Evolutionary conservation across 2,797 vertebrate species (phyloP).

Genomic region (Lutra lutra): DNA sequence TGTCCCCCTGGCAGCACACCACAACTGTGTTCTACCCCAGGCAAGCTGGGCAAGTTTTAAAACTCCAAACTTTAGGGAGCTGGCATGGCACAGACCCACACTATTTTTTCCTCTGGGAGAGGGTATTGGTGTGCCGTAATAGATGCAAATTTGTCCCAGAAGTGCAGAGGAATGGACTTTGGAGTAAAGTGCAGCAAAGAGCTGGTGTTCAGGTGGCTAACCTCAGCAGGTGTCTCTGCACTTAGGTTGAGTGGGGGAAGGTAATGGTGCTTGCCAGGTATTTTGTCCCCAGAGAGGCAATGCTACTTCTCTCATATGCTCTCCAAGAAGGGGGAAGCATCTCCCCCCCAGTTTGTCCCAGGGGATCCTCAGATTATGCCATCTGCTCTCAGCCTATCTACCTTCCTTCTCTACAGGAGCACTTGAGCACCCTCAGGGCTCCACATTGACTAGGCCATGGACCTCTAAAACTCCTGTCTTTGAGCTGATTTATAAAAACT

Average conservation of each 20-base stretch:
- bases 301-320: background rate
- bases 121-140: background rate
- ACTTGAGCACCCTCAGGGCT: background rate
- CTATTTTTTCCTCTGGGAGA: background rate
- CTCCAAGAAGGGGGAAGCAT: background rate
- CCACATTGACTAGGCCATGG: background rate
- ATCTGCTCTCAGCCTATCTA: background rate
- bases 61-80: background rate
- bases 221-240: background rate
- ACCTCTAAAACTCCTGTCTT: background rate
- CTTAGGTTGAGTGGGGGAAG: background rate
- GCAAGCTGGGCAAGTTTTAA: background rate
- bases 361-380: background rate
- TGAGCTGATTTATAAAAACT: background rate
- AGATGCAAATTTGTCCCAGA: background rate
- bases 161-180: background rate
- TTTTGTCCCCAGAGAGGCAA: background rate
- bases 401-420: background rate
- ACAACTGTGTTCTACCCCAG: background rate
- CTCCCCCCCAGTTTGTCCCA: background rate
- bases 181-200: background rate
- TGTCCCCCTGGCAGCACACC: background rate
- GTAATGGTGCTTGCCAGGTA: background rate
- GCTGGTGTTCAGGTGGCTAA: background rate
- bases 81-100: background rate